Conservation (phyloP, 92 coral and sea anemone species). For the Zoanthus gigantus region DNA sequence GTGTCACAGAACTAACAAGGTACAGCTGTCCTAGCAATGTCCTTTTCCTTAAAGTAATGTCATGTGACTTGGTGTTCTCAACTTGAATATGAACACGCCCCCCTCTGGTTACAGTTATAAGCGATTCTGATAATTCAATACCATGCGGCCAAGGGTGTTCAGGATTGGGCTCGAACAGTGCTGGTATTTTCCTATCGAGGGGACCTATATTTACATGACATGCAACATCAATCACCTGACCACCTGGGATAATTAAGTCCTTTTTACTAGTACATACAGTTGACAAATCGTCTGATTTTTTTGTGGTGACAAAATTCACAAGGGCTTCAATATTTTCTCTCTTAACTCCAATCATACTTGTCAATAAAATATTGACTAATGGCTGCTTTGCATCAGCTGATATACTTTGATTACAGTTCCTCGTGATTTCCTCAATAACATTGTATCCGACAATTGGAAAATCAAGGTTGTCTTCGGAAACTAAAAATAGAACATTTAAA, state of each 20-base stretch:
- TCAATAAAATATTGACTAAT: conserved; percentile 28
- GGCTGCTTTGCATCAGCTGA: conserved; percentile 27
- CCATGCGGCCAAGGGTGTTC: conserved; percentile 69
- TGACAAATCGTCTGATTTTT: conserved; percentile 58
- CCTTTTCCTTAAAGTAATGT: conserved; percentile 38
- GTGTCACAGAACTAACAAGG: conserved; percentile 61
- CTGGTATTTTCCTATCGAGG: conserved; percentile 67
- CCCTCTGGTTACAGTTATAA: conserved; percentile 48
- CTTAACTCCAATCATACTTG: conserved; percentile 49
- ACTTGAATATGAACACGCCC: conserved; percentile 51
- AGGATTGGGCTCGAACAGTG: conserved; percentile 71
- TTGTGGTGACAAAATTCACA: conserved; percentile 62
- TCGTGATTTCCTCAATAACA: conserved; percentile 41
- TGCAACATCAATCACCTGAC: conserved; percentile 49
- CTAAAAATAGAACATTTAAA: conserved; percentile 59
- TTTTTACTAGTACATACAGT: conserved; percentile 63
- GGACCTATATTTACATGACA: conserved; percentile 64
- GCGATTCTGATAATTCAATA: conserved; percentile 59
- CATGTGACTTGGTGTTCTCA: conserved; percentile 51
- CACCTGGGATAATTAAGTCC: conserved; percentile 56
- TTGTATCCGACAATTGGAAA: conserved; percentile 54
- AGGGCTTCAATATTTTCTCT: conserved; percentile 60
- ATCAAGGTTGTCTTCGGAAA: conserved; percentile 43
- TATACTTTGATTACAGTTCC: conserved; percentile 6
- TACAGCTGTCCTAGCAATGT: conserved; percentile 53